Evolutionary conservation across 2,113 vertebrate genomes (phyloP).

Genomic region (Amphiprion percula): DNA sequence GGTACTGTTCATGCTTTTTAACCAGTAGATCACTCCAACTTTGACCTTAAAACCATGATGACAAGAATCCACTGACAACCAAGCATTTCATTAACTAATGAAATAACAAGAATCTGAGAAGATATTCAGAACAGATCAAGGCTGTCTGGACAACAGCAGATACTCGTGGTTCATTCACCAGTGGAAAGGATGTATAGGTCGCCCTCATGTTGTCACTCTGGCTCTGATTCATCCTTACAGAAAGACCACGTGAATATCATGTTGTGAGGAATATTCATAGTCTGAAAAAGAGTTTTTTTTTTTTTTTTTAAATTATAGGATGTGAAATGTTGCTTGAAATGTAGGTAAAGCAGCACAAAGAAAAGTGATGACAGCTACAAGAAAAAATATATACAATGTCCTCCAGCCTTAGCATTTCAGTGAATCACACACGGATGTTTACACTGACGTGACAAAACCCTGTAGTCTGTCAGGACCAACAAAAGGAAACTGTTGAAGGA

Average conservation of each 20-base stretch:
- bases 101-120: neutral
- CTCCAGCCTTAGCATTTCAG: neutral
- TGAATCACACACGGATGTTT: neutral
- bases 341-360: too few species aligned
- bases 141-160: neutral
- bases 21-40: neutral
- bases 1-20: neutral
- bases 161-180: neutral
- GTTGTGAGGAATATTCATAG: neutral
- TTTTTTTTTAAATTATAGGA: too few species aligned
- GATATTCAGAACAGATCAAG: neutral
- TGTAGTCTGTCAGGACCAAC: neutral
- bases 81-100: slow-evolving; percentile 5
- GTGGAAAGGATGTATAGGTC: neutral
- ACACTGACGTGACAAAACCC: neutral
- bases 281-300: too few species aligned
- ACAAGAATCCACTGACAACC: neutral
- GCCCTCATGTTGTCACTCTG: neutral
- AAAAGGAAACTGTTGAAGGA: too few species aligned
- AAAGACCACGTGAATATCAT: neutral
- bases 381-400: neutral
- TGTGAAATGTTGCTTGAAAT: too few species aligned
- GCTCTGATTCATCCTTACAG: neutral
- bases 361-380: too few species aligned
- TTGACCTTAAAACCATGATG: neutral